These are phyloP conservation scores for Elephantulus edwardii DNA, from an alignment of 2,113 vertebrate species.

Conservation along the genomic window DNA sequence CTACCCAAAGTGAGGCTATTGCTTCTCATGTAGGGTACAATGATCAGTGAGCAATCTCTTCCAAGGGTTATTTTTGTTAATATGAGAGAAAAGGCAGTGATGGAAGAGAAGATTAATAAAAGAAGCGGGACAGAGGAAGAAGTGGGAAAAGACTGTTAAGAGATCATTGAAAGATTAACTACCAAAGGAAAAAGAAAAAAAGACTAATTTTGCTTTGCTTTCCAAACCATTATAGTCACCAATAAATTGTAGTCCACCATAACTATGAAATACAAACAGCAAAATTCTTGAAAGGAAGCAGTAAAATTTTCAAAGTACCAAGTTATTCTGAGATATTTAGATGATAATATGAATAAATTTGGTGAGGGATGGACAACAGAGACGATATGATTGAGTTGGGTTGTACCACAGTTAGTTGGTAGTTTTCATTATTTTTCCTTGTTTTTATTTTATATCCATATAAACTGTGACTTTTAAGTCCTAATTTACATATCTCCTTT, in stretches of 20 bases:
- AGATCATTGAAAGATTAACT: neutral
- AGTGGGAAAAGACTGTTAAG: neutral
- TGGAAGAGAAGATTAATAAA: neutral
- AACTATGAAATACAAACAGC: slow-evolving; percentile 22
- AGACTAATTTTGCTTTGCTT: neutral
- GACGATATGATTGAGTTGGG: neutral
- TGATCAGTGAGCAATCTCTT: neutral
- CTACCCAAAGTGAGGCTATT: neutral
- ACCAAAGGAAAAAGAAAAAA: neutral
- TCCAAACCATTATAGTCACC: neutral
- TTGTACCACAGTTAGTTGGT: neutral
- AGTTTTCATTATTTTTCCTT: slow-evolving; percentile 4
- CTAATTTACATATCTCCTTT: slow-evolving; percentile 12
- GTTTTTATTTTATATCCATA: slow-evolving; percentile 8
- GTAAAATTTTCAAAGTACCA: neutral
- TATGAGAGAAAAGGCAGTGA: neutral
- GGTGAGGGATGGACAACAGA: neutral
- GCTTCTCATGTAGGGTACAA: neutral
- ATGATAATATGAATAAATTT: neutral
- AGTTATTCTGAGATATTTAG: neutral
- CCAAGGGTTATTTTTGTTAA: neutral
- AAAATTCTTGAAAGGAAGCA: neutral
- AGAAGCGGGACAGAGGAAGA: neutral
- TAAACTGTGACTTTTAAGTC: neutral
- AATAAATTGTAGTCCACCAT: neutral